Evolutionary conservation across 2,113 vertebrate genomes (phyloP).

Genomic region (Helogale parvula): DNA sequence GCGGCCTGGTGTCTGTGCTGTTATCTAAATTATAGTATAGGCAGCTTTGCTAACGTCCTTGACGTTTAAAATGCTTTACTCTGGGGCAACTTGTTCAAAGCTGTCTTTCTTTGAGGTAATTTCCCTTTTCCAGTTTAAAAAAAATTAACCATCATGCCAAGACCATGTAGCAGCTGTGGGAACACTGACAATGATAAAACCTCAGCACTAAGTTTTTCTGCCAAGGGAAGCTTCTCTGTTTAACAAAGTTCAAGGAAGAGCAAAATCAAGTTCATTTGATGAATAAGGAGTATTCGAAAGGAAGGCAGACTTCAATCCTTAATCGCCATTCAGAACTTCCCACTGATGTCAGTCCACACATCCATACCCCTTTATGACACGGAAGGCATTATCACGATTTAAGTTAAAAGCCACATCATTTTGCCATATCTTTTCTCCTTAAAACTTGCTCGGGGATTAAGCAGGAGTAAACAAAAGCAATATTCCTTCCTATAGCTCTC

Average conservation of each 20-base stretch:
- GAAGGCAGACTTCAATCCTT: neutral
- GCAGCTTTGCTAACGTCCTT: constrained; percentile 80
- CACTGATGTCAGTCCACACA: neutral
- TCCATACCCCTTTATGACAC: neutral
- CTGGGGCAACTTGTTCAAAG: constrained; percentile 81
- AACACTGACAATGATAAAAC: constrained; percentile 28
- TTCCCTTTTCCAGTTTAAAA: constrained; percentile 75
- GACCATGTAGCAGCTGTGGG: constrained; percentile 56
- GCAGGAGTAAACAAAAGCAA: neutral
- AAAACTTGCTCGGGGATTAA: neutral
- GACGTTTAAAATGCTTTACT: constrained; percentile 80
- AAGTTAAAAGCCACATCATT: constrained; percentile 20
- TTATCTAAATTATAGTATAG: constrained; percentile 84
- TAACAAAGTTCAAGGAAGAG: constrained; percentile 8
- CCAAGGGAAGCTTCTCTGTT: neutral
- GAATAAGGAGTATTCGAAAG: neutral
- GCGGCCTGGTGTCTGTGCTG: constrained; percentile 74
- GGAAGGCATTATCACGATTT: constrained; percentile 14
- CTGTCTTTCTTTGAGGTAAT: constrained; percentile 81
- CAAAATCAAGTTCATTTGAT: constrained; percentile 18
- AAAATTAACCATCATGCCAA: constrained; percentile 80
- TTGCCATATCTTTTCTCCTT: neutral
- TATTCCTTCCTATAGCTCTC: neutral
- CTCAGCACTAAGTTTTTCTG: neutral
- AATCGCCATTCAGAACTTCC: neutral